Base-by-base conservation (phyloP, 53 echinoderm and acorn worm genomes). In the Stichopus horrens region DNA sequence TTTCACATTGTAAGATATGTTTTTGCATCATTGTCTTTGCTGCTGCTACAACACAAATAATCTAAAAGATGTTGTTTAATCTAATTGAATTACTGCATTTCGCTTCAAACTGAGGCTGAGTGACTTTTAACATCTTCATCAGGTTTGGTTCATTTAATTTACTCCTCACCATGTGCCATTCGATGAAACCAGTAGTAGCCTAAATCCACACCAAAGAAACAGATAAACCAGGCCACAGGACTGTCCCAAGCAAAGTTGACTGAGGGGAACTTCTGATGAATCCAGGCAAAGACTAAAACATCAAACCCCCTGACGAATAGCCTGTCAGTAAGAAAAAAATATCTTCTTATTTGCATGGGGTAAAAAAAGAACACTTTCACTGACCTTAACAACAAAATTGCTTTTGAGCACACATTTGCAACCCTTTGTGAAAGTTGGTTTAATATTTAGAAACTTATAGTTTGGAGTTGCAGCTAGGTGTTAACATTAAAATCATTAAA, bases 141-240 rank as follows among this genome's bases (percentile, higher is more conserved):
- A 1, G 76, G 20, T 76, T 21, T 21, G 0, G n/a, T 76, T 2
- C 13, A 76, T 37, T 37, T 76, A 0, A 9, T 76, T 51, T 76
- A 18, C 6, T 9, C 74, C 86, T 52, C 90, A 99, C 99, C 99
- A 91, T 99, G 99, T 75, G 94, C 89, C 93, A 91, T 86, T 18
- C 99, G 90, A 73, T 99, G 99, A 83, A 99, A 89, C 99, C 96
- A 99, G 79, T 99, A 99, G 81, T 99, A 99, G 16, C 88, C 93
- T 9, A 96, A 71, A 68, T 99, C 99, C 51, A 96, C 71, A 10
- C 79, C 86, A 18, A 99, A 65, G 67, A 99, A 94, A 67, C 93
- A 88, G 8, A 93, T 21, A 8, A 94, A 21, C 99, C 99, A 99
- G 0, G 94, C 94, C 90, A 90, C 91, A 58, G 94, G 73, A 65